Percentiles rank a stretch among this genome's conserved stretches.
Conservation (phyloP, 2,113 vertebrate species). For the Melospiza melodia region DNA sequence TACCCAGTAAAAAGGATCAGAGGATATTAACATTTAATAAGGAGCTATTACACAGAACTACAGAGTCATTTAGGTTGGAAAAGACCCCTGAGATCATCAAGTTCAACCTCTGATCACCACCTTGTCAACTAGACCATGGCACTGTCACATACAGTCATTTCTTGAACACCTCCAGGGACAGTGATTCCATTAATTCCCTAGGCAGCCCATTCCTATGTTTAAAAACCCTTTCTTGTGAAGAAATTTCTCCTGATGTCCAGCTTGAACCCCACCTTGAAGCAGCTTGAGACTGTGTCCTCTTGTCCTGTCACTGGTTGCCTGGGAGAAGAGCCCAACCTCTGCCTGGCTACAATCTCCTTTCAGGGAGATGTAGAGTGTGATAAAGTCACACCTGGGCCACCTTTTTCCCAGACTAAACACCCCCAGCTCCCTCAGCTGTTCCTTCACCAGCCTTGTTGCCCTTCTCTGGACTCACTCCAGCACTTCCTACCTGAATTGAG, state of each 20-base stretch:
- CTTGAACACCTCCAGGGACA: not conserved
- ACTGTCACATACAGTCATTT: not conserved
- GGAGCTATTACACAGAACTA: not conserved
- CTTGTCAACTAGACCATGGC: not conserved
- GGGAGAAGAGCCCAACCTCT: not conserved
- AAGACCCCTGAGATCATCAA: not conserved
- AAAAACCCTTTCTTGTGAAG: not conserved
- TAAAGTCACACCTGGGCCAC: not conserved
- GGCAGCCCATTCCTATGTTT: accelerated
- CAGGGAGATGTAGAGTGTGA: not conserved
- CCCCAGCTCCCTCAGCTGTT: accelerated
- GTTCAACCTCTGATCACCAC: not conserved
- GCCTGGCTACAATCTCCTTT: not conserved
- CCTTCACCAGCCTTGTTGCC: not conserved
- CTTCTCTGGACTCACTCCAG: not conserved
- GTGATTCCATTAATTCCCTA: not conserved
- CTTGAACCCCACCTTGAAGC: not conserved
- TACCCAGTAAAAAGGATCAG: not conserved
- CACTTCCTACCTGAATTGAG: accelerated
- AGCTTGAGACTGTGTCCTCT: not conserved
- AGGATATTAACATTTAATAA: constrained; percentile 4
- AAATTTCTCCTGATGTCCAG: not conserved
- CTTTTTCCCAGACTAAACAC: not conserved
- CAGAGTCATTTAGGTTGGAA: not conserved
- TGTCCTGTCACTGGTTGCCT: not conserved